A percentile compares a stretch with the other conserved stretches of the same genome.
Conservation (phyloP, 1,140 invertebrate species). For the Brachionus asplanchnoidis region DNA sequence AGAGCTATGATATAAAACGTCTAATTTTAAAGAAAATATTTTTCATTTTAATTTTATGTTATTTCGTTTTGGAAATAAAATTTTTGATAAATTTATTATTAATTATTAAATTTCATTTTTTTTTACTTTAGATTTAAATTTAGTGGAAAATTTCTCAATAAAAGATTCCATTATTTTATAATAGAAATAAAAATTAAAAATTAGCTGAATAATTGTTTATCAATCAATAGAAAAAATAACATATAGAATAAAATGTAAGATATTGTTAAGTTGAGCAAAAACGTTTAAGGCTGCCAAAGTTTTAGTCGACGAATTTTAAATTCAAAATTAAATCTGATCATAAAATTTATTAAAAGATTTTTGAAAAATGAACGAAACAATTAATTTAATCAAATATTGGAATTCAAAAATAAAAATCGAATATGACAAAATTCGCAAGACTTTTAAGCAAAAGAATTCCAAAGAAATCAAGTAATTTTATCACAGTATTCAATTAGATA, state of each 20-base stretch:
- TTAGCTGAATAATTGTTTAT: no score
- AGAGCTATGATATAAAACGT: no score
- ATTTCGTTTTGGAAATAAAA: no score
- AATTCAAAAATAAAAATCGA: neutral
- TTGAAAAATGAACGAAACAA: neutral
- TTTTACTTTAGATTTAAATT: no score
- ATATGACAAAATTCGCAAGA: slow-evolving; percentile 2
- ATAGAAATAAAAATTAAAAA: no score
- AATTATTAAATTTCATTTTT: no score
- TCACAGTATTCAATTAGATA: neutral
- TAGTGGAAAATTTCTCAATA: no score
- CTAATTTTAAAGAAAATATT: no score
- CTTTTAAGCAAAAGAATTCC: neutral
- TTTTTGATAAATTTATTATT: no score
- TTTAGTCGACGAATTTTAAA: neutral
- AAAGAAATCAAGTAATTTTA: slow-evolving; percentile 11
- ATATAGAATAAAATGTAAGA: neutral
- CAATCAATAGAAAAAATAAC: no score
- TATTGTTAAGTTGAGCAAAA: slow-evolving; percentile 14
- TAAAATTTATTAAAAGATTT: neutral
- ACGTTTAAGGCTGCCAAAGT: neutral
- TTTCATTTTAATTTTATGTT: no score
- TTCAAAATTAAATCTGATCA: neutral
- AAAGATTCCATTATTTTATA: no score
- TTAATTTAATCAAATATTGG: neutral